Evolutionary conservation across 2,888 invertebrate species (phyloP).

Genomic region (Netelia melanura): DNA sequence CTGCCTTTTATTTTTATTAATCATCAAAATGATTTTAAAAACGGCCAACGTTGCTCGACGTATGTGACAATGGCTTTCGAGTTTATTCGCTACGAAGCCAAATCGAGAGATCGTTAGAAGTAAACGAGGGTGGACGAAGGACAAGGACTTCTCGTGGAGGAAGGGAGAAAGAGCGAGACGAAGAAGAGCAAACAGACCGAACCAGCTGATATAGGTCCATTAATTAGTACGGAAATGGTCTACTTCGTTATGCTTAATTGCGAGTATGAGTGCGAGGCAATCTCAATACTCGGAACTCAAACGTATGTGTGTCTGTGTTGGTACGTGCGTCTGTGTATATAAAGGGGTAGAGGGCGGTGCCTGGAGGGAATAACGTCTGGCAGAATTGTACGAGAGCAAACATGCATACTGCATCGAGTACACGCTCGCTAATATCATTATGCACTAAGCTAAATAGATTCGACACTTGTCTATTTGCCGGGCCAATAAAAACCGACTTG

Average conservation of each 20-base stretch:
- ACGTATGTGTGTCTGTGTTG: no score
- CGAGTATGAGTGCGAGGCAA: conserved; percentile 59
- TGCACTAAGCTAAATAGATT: conserved; percentile 52
- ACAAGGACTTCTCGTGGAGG: conserved; percentile 24
- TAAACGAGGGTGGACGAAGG: conserved; percentile 52
- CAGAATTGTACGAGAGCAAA: conserved; percentile 14
- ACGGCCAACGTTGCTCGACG: no score
- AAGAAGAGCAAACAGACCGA: conserved; percentile 58
- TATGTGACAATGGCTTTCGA: conserved; percentile 16
- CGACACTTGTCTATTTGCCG: conserved; percentile 6
- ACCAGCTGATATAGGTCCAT: conserved; percentile 70
- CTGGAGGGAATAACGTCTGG: conserved; percentile 13
- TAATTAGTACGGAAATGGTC: conserved; percentile 77
- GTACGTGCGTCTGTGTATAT: background rate
- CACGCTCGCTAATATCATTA: conserved; percentile 24
- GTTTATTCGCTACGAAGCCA: conserved; percentile 5
- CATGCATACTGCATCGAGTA: conserved; percentile 46
- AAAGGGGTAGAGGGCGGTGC: background rate
- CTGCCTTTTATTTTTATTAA: no score
- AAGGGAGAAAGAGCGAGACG: conserved; percentile 5
- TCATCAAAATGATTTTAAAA: no score
- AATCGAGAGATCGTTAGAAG: conserved; percentile 54
- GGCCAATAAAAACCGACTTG: background rate
- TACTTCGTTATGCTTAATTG: conserved; percentile 77
- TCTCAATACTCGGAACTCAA: conserved; percentile 12